phyloP scores from a whole-genome alignment of 2,797 vertebrate species.

The Spinus olivaceus region DNA sequence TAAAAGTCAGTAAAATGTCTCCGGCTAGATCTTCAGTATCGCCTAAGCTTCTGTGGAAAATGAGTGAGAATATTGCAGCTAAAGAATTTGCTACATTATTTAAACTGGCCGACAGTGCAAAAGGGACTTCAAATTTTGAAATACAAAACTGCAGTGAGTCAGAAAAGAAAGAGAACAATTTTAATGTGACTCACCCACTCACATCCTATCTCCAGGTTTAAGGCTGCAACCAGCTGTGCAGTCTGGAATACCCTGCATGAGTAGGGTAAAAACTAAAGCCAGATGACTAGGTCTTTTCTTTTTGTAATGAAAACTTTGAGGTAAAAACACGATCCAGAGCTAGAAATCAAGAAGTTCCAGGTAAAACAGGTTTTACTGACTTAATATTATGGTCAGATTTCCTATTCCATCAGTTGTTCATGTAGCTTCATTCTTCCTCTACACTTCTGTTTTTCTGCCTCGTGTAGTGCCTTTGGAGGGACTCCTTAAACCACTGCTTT shows the following conservation, averaged over 20 bases:
- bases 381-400: not conserved
- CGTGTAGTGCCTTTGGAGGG: not conserved
- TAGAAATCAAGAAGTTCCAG: not conserved
- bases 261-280: not conserved
- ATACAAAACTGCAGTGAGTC: not conserved
- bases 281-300: not conserved
- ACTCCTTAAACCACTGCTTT: not conserved
- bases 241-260: not conserved
- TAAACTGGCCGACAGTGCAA: not conserved
- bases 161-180: not conserved
- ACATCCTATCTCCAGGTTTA: not conserved
- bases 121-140: not conserved
- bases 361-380: not conserved
- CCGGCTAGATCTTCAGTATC: not conserved
- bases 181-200: not conserved
- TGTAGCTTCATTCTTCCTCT: not conserved
- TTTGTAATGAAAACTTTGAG: not conserved
- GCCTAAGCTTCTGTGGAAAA: not conserved
- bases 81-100: not conserved
- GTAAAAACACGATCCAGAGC: not conserved
- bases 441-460: not conserved
- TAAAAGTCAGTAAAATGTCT: not conserved
- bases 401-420: not conserved
- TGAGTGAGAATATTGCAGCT: not conserved
- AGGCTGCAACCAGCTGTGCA: not conserved